Evolutionary conservation across 1,140 invertebrate genomes (phyloP).

Genomic region (Sinella curviseta): DNA sequence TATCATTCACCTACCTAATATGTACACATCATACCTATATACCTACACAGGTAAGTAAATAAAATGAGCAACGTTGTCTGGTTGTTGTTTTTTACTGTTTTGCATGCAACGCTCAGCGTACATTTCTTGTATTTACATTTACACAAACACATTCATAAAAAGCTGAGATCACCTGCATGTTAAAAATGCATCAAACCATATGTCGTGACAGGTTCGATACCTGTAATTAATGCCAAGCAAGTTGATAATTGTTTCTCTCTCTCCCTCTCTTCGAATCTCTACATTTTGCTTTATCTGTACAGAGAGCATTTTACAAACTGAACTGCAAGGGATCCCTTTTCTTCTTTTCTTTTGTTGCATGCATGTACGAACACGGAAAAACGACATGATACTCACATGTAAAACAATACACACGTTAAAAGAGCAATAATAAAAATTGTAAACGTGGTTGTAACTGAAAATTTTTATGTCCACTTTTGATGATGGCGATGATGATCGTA

Average conservation of each 20-base stretch:
- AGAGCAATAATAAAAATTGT: background rate
- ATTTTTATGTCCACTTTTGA: background rate
- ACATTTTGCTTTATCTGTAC: background rate
- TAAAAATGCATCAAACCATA: conserved; percentile 6
- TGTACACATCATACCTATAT: no score
- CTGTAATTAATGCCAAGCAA: conserved; percentile 13
- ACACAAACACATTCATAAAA: no score
- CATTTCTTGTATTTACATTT: no score
- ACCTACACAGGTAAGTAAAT: no score
- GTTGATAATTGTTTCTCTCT: conserved; percentile 15
- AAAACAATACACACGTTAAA: background rate
- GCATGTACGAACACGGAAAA: no score
- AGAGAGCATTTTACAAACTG: background rate
- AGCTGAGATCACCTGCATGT: background rate
- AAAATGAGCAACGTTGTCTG: no score
- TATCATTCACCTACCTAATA: no score
- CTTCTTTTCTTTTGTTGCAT: background rate
- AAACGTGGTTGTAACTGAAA: background rate
- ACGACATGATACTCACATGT: background rate
- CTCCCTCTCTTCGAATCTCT: background rate
- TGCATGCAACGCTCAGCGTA: no score
- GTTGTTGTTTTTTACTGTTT: no score
- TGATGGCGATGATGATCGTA: background rate
- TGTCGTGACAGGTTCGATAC: conserved; percentile 23
- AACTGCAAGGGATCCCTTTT: background rate